Percentiles rank a stretch among this genome's conserved stretches.
phyloP scores from a whole-genome alignment of 2,113 vertebrate species.

The Cyanoliseus patagonus region DNA sequence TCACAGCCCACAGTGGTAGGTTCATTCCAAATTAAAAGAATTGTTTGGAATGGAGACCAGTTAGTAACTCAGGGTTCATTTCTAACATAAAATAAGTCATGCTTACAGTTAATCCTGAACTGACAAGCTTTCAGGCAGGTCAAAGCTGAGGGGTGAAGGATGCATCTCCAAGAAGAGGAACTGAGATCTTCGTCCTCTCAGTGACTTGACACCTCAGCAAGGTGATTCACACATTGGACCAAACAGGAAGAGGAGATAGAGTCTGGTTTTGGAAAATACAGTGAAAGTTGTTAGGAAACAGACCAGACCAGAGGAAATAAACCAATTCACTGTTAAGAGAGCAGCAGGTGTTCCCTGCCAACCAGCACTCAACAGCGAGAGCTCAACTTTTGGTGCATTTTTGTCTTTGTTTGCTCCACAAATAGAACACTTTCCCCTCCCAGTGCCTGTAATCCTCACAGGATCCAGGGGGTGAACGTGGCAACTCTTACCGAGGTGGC shows the following conservation, averaged over 20 bases:
- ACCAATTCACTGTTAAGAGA: not conserved
- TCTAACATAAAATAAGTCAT: not conserved
- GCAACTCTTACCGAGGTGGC: not conserved
- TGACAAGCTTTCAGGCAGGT: not conserved
- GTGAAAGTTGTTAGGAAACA: not conserved
- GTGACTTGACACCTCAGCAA: not conserved
- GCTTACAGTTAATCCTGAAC: constrained; percentile 2
- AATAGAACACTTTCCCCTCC: not conserved
- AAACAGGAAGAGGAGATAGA: not conserved
- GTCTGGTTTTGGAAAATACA: not conserved
- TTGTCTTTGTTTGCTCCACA: fast-evolving
- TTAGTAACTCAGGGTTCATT: constrained; percentile 6
- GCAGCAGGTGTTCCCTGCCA: fast-evolving
- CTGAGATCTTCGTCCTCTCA: not conserved
- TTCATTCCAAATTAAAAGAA: not conserved
- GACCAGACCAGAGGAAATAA: not conserved
- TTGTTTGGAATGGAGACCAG: not conserved
- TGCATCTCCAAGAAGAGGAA: not conserved
- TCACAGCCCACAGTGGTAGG: not conserved
- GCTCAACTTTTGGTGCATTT: not conserved
- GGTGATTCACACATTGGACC: not conserved
- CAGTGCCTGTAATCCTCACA: not conserved
- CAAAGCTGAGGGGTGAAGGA: not conserved
- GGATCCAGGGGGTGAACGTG: not conserved
- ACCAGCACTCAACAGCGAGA: not conserved